Evolutionary conservation across 2,888 invertebrate genomes (phyloP).

Genomic region (Trissoscelio sp.): DNA sequence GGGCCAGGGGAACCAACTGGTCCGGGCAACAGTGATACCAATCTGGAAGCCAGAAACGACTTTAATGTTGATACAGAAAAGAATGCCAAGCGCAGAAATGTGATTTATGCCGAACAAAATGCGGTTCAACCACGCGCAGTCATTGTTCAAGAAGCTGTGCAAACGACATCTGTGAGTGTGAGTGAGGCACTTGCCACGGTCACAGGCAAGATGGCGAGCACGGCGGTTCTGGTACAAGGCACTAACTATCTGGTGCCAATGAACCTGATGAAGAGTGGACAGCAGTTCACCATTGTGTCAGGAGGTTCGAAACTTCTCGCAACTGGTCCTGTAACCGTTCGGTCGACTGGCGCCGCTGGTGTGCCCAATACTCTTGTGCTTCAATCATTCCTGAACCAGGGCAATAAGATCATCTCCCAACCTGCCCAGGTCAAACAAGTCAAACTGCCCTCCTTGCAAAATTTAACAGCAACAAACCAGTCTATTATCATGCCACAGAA

Average conservation of each 20-base stretch:
- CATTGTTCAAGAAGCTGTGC: constrained; percentile 81
- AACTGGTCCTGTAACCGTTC: constrained; percentile 79
- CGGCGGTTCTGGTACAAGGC: constrained; percentile 89
- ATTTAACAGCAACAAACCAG: constrained; percentile 72
- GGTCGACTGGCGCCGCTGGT: constrained; percentile 78
- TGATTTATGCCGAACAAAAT: constrained; percentile 81
- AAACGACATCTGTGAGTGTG: constrained; percentile 81
- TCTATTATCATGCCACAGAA: constrained; percentile 77
- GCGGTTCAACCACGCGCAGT: constrained; percentile 78
- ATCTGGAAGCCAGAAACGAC: constrained; percentile 77
- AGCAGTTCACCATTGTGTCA: constrained; percentile 89
- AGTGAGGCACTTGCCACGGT: constrained; percentile 87
- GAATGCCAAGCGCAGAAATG: constrained; percentile 78
- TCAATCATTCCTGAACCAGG: constrained; percentile 88
- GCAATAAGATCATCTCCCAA: constrained; percentile 83
- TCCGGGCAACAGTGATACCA: constrained; percentile 74
- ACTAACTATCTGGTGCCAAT: constrained; percentile 88
- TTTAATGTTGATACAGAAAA: constrained; percentile 80
- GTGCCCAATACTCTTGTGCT: constrained; percentile 87
- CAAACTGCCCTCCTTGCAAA: constrained; percentile 79
- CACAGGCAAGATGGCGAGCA: constrained; percentile 86
- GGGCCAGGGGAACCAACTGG: too few relatives aligned
- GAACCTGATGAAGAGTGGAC: constrained; percentile 86
- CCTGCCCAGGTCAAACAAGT: constrained; percentile 77
- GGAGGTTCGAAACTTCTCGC: constrained; percentile 86